phyloP scores from a whole-genome alignment of 2,888 invertebrate genomes.

The Acleris holmiana region DNA sequence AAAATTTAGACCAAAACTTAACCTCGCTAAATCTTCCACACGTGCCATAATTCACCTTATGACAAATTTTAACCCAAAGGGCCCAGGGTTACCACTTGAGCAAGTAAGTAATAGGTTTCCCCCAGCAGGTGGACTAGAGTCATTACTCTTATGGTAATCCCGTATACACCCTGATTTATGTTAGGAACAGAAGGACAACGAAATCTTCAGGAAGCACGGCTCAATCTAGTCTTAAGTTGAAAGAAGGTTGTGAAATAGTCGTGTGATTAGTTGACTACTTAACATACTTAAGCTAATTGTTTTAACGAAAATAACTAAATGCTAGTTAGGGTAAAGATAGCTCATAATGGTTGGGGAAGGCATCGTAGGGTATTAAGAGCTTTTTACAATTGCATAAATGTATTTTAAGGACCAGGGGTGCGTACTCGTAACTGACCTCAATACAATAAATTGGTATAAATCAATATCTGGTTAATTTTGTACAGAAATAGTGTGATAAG shows the following conservation, averaged over 20 bases:
- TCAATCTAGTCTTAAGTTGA: not conserved
- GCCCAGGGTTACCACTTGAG: constrained; percentile 59
- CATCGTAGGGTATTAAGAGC: too few relatives aligned
- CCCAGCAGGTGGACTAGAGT: constrained; percentile 81
- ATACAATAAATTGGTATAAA: too few relatives aligned
- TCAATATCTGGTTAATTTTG: too few relatives aligned
- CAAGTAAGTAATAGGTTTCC: constrained; percentile 76
- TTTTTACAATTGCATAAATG: too few relatives aligned
- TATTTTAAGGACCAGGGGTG: too few relatives aligned
- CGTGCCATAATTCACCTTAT: constrained; percentile 32
- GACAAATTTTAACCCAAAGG: constrained; percentile 44
- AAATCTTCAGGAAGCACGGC: constrained; percentile 14
- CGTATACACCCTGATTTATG: constrained; percentile 81
- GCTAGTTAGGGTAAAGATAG: too few relatives aligned
- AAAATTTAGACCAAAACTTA: constrained; percentile 15
- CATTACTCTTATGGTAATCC: constrained; percentile 83
- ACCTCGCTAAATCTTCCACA: constrained; percentile 29
- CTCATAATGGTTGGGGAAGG: too few relatives aligned
- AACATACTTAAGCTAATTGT: too few relatives aligned
- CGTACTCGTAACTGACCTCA: too few relatives aligned
- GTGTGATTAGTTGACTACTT: too few relatives aligned
- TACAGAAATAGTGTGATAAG: too few relatives aligned
- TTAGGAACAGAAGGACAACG: constrained; percentile 69
- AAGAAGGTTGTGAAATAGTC: not conserved
- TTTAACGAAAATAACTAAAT: too few relatives aligned